Conservation (phyloP, 2,888 invertebrate genomes). For the Harpagoxenus sublaevis region DNA sequence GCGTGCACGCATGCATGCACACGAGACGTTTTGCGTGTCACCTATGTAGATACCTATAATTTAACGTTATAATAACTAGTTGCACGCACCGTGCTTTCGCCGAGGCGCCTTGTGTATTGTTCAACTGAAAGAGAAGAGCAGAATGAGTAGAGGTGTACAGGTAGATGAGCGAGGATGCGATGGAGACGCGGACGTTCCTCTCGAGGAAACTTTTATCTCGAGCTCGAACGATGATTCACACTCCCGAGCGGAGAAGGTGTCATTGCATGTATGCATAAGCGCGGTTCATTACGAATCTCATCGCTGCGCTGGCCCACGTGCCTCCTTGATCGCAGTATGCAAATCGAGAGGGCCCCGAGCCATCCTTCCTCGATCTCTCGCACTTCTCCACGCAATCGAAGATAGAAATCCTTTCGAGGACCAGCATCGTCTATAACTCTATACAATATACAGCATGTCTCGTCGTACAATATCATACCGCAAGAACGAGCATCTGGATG, state of each 20-base stretch:
- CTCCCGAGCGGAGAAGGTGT: slow-evolving; percentile 82
- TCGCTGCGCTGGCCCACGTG: slow-evolving; percentile 72
- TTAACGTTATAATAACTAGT: slow-evolving; percentile 79
- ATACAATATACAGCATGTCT: not conserved
- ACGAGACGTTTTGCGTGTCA: slow-evolving; percentile 68
- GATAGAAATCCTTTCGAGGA: slow-evolving; percentile 13
- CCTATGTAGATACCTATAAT: slow-evolving; percentile 75
- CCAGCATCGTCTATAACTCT: not conserved
- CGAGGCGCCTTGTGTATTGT: slow-evolving; percentile 76
- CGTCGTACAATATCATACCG: slow-evolving; percentile 2
- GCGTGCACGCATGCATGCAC: slow-evolving; percentile 68
- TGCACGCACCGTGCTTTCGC: slow-evolving; percentile 51
- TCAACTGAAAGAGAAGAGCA: slow-evolving; percentile 43
- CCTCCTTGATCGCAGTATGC: slow-evolving; percentile 71
- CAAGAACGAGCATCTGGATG: slow-evolving; percentile 10
- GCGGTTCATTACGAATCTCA: slow-evolving; percentile 79
- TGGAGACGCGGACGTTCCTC: slow-evolving; percentile 17
- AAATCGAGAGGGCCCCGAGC: slow-evolving; percentile 65
- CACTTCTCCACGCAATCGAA: slow-evolving; percentile 49
- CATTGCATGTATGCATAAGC: slow-evolving; percentile 83
- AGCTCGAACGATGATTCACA: slow-evolving; percentile 80
- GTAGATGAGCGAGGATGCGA: slow-evolving; percentile 50
- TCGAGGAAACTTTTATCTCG: slow-evolving; percentile 72
- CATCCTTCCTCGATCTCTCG: slow-evolving; percentile 39
- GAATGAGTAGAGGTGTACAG: slow-evolving; percentile 30